phyloP scores from a whole-genome alignment of 2,888 invertebrate species.

The Microplitis deprimator region DNA sequence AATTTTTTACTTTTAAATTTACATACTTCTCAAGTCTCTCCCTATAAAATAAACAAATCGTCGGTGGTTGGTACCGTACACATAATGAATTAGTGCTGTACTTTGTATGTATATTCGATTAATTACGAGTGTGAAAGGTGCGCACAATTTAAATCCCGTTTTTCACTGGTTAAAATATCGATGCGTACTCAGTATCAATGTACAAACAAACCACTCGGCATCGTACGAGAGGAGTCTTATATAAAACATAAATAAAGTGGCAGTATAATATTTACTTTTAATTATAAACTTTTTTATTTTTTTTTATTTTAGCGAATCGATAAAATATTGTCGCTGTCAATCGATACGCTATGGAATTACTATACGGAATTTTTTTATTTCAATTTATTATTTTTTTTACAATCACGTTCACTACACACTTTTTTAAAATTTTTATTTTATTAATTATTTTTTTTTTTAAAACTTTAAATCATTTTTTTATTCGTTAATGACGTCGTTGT shows the following conservation, averaged over 20 bases:
- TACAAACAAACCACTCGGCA: not conserved
- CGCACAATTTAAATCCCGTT: not conserved
- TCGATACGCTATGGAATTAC: constrained; percentile 12
- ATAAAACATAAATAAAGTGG: constrained; percentile 54
- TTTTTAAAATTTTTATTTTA: constrained; percentile 18
- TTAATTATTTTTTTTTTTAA: constrained; percentile 12
- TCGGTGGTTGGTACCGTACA: not conserved
- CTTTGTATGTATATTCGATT: not conserved
- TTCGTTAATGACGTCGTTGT: constrained; percentile 35
- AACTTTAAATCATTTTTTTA: not conserved
- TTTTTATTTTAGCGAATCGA: constrained; percentile 13
- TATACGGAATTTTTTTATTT: constrained; percentile 27
- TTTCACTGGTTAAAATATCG: not conserved
- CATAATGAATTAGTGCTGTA: constrained; percentile 9
- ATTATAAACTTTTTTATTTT: not conserved
- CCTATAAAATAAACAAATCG: not conserved
- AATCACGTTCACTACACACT: constrained; percentile 15
- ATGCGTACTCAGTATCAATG: constrained; percentile 9
- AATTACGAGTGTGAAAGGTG: constrained; percentile 20
- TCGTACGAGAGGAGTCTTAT: constrained; percentile 46
- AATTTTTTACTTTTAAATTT: not conserved
- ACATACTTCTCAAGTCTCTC: not conserved
- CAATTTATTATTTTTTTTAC: not conserved
- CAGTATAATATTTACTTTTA: constrained; percentile 56
- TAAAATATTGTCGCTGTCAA: not conserved